These are phyloP conservation scores for Gallinago nigripennis DNA, from an alignment of 2,797 vertebrate genomes.

Conservation along the genomic window DNA sequence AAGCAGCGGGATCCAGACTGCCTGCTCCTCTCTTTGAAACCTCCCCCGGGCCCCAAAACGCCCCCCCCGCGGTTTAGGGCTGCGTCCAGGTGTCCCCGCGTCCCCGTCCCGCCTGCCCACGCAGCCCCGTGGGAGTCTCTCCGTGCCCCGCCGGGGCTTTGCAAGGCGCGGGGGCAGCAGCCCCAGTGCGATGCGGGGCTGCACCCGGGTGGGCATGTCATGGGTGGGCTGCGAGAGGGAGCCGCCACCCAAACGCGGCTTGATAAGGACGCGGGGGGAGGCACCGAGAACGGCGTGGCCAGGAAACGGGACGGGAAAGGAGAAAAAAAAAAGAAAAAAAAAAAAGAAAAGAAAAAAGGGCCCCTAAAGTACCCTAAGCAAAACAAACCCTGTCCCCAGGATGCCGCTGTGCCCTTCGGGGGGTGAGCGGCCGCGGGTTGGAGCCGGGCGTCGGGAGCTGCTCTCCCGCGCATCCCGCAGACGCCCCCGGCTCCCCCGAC, in stretches of 20 bases:
- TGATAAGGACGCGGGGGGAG: not conserved
- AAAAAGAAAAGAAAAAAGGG: not conserved
- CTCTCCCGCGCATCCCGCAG: not conserved
- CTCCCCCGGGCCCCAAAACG: rapidly evolving
- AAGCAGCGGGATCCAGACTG: not conserved
- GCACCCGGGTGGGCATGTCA: not conserved
- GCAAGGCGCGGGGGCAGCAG: not conserved
- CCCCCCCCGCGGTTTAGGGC: too few species aligned
- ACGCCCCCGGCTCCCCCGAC: too few species aligned
- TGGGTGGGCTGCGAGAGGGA: rapidly evolving
- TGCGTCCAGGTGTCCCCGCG: not conserved
- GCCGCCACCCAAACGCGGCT: not conserved
- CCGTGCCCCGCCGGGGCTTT: not conserved
- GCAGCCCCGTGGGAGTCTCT: rapidly evolving
- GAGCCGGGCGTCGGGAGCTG: not conserved
- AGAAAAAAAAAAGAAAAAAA: too few species aligned
- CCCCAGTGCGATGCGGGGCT: rapidly evolving
- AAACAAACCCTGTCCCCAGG: not conserved
- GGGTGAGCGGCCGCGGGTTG: not conserved
- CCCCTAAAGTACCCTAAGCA: rapidly evolving
- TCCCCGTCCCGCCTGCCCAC: not conserved
- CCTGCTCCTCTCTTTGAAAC: not conserved
- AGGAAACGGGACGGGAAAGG: rapidly evolving
- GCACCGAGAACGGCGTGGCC: rapidly evolving
- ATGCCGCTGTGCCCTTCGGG: not conserved